phyloP scores from a whole-genome alignment of 2,797 vertebrate species.

The Philypnodon macrostomus region DNA sequence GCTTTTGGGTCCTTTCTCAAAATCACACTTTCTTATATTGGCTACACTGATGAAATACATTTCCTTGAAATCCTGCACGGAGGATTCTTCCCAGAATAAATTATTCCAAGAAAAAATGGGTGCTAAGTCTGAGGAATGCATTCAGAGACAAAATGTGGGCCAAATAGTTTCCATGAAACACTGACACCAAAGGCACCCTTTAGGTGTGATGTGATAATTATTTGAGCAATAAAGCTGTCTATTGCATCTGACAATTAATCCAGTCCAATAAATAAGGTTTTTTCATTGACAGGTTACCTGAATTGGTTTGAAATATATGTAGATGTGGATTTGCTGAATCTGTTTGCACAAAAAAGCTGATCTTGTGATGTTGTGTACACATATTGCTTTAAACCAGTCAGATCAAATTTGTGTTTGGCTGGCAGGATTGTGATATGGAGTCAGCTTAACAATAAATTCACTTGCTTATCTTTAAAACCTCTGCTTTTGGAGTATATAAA shows the following conservation, averaged over 20 bases:
- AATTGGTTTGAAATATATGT: too few relatives aligned
- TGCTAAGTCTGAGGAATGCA: conserved; percentile 55
- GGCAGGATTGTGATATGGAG: too few relatives aligned
- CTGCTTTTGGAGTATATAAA: background rate
- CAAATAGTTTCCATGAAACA: conserved; percentile 55
- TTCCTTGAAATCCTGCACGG: conserved; percentile 54
- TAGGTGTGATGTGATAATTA: conserved; percentile 13
- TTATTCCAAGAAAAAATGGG: conserved; percentile 64
- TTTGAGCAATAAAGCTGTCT: conserved; percentile 1
- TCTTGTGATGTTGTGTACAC: too few relatives aligned
- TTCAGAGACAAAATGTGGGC: conserved; percentile 47
- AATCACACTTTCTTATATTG: conserved; percentile 61
- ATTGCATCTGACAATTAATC: too few relatives aligned
- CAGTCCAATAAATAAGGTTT: too few relatives aligned
- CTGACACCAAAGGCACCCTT: conserved; percentile 24
- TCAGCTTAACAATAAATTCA: too few relatives aligned
- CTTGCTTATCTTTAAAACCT: too few relatives aligned
- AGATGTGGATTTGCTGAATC: too few relatives aligned
- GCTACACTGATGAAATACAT: conserved; percentile 47
- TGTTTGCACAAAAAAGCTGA: too few relatives aligned
- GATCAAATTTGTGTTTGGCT: too few relatives aligned
- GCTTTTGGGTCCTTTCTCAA: conserved; percentile 40
- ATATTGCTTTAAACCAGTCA: too few relatives aligned
- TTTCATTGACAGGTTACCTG: too few relatives aligned
- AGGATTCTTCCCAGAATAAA: conserved; percentile 53